A percentile compares a stretch with the other conserved stretches of the same genome.
Evolutionary conservation across 2,888 invertebrate species (phyloP).

Genomic region (Chrysomela aeneicollis): DNA sequence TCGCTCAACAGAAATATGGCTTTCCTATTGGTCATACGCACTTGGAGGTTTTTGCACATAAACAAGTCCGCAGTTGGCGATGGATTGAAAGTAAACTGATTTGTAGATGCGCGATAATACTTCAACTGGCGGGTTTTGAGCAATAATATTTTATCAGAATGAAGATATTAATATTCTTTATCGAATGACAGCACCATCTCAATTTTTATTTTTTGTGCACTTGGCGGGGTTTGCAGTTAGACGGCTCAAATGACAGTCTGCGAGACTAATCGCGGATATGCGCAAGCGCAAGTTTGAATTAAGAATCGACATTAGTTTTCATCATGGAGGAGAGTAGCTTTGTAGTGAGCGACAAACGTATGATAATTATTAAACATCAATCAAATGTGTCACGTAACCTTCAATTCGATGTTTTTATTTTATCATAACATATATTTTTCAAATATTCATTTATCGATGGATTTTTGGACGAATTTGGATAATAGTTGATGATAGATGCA

Average conservation of each 20-base stretch:
- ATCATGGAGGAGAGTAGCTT: no score
- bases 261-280: no score
- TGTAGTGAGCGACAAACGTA: no score
- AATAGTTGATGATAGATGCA: no score
- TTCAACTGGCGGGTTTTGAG: slow-evolving; percentile 11
- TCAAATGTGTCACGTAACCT: no score
- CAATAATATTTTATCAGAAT: slow-evolving; percentile 8
- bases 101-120: slow-evolving; percentile 12
- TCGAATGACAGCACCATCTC: slow-evolving; percentile 11
- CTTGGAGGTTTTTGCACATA: slow-evolving; percentile 9
- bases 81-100: slow-evolving; percentile 11
- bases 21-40: slow-evolving; percentile 11
- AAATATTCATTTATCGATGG: no score
- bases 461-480: no score
- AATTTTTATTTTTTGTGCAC: slow-evolving; percentile 12
- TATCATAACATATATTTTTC: no score
- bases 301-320: no score
- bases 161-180: slow-evolving; percentile 2
- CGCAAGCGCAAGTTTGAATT: no score
- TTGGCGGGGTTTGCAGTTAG: slow-evolving; percentile 8
- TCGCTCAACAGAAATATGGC: slow-evolving; percentile 12
- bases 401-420: no score
- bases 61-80: slow-evolving; percentile 8
- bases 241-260: background rate
- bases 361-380: no score